Evolutionary conservation across 2,113 vertebrate species (phyloP).

Genomic region (Sturnira hondurensis): DNA sequence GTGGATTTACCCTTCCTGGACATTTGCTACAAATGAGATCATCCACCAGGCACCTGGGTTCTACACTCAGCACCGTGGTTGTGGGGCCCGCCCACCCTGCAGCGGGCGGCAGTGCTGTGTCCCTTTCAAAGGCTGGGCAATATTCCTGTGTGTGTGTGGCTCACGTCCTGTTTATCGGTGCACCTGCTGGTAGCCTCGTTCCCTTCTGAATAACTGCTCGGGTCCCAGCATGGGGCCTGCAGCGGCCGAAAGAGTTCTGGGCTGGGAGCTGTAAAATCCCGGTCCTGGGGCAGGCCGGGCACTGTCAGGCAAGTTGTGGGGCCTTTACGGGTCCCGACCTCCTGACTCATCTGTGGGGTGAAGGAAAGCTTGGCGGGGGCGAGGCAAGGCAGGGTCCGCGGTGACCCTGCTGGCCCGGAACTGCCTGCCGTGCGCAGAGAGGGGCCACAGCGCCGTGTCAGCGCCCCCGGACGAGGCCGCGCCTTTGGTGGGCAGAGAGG

Average conservation of each 20-base stretch:
- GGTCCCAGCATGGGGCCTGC: background rate
- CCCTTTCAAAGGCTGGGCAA: background rate
- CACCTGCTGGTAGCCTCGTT: background rate
- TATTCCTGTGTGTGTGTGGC: fast-evolving
- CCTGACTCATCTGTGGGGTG: too few relatives aligned
- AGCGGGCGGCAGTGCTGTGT: fast-evolving
- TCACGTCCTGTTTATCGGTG: background rate
- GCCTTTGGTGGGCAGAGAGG: background rate
- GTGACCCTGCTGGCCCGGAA: too few relatives aligned
- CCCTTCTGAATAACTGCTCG: background rate
- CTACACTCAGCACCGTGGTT: background rate
- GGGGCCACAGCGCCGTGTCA: background rate
- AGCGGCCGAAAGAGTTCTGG: too few relatives aligned
- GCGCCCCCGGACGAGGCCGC: background rate
- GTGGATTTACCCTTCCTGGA: background rate
- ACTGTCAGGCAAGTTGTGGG: background rate
- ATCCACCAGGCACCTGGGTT: fast-evolving
- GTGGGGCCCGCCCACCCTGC: too few relatives aligned
- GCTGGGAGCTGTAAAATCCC: background rate
- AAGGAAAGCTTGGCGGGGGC: too few relatives aligned
- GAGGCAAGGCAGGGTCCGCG: too few relatives aligned
- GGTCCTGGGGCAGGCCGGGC: background rate
- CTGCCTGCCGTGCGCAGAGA: background rate
- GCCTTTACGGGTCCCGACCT: too few relatives aligned
- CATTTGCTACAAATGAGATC: background rate